phyloP scores from a whole-genome alignment of 2,797 vertebrate genomes.

The Tapera naevia region DNA sequence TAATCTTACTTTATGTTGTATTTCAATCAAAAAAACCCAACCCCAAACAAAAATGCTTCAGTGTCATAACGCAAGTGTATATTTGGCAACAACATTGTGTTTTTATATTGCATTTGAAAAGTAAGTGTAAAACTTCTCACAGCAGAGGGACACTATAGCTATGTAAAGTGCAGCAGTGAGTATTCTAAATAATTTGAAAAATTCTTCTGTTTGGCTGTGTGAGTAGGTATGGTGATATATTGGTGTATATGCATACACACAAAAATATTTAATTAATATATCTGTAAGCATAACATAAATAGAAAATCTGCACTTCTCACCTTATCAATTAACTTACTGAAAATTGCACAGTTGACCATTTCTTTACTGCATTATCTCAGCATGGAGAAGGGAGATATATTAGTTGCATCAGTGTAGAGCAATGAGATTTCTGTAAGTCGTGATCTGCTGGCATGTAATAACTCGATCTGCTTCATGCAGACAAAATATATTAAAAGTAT shows the following conservation, averaged over 20 bases:
- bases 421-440: conserved; percentile 78
- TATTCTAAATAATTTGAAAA: conserved; percentile 11
- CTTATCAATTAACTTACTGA: conserved; percentile 64
- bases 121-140: background rate
- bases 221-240: background rate
- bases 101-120: background rate
- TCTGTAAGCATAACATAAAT: conserved; percentile 60
- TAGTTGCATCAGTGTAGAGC: conserved; percentile 71
- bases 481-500: conserved; percentile 86
- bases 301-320: conserved; percentile 30
- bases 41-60: background rate
- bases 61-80: background rate
- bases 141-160: background rate
- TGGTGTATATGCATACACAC: background rate
- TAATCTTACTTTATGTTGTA: conserved; percentile 61
- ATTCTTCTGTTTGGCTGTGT: background rate
- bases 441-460: conserved; percentile 83
- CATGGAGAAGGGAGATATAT: conserved; percentile 62
- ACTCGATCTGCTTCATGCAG: conserved; percentile 81
- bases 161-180: background rate
- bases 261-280: conserved; percentile 68
- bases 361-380: conserved; percentile 44
- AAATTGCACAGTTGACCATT: conserved; percentile 55
- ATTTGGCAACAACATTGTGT: background rate
- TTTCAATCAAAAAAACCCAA: conserved; percentile 39